Base-by-base conservation (phyloP, 2,113 vertebrate genomes). In the Halcyon senegalensis region DNA sequence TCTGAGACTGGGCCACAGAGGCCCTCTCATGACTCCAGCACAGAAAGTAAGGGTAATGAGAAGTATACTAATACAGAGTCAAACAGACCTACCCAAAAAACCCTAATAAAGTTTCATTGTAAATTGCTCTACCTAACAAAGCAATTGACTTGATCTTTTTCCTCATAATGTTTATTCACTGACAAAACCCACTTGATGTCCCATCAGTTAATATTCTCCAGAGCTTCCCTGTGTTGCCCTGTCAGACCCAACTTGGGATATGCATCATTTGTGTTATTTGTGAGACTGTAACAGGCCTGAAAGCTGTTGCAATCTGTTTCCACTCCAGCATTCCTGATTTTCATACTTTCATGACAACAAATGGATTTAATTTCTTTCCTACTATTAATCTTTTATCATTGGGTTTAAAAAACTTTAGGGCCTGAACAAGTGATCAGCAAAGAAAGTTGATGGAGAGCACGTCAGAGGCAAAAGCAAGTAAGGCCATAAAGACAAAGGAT, bases 321-420 rank as follows among this genome's bases (percentile, higher is more conserved):
- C 33, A 62, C 13, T 60, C 30, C 1, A 0, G 63, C 19, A 39
- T 53, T n/a, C 55, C 7, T 48, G 62, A 16, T 18, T n/a, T 28
- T 63, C 35, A 33, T 15, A 33, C 37, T 53, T 21, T 13, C 58
- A 25, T 46, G 16, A 39, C 4, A 10, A 50, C 23, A 64, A 94
- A 72, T 33, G 18, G 24, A 66, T 86, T 89, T 62, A 64, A 87
- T 51, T 63, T 87, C 31, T 81, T 95, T 59, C 30, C 50, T 85
- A 55, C 70, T 83, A 86, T 87, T 90, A 70, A 79, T 43, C 30
- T 92, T 89, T 87, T 66, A 41, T 67, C 28, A 46, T 33, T 73
- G 23, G 20, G 18, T 87, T 68, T 75, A 24, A 72, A n/a, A 75
- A 41, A 43, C 78, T 87, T 16, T 13, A 89, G 72, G 46, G 35